Evolutionary conservation across 2,113 vertebrate species (phyloP).

Genomic region (Cebidichthys violaceus): DNA sequence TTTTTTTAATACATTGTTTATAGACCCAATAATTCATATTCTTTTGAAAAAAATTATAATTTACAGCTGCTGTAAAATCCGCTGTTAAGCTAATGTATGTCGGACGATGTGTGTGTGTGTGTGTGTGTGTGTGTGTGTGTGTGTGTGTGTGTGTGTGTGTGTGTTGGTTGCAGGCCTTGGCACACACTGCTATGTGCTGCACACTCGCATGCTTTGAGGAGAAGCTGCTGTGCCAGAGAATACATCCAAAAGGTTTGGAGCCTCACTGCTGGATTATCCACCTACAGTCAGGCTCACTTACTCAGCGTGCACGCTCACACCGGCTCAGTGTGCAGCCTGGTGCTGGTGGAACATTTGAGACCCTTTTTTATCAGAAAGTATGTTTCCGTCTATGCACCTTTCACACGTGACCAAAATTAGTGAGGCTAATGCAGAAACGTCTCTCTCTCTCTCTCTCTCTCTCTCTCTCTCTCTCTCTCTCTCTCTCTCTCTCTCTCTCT

Average conservation of each 20-base stretch:
- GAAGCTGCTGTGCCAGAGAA: background rate
- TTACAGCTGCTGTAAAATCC: background rate
- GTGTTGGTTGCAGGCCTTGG: background rate
- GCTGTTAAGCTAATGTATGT: background rate
- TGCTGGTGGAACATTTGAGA: background rate
- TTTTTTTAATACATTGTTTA: background rate
- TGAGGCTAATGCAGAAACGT: background rate
- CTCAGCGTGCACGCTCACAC: background rate
- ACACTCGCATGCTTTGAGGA: slow-evolving; percentile 3
- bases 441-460: too few species aligned
- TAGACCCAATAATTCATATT: background rate
- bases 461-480: too few species aligned
- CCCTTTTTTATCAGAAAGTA: background rate
- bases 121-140: background rate
- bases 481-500: too few species aligned
- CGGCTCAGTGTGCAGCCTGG: background rate
- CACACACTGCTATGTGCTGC: background rate
- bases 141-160: background rate
- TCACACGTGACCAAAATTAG: background rate
- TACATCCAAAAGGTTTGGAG: background rate
- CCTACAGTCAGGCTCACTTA: background rate
- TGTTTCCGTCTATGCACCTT: background rate
- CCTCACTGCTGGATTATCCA: background rate
- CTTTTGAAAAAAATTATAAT: background rate
- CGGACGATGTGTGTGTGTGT: background rate